phyloP scores from a whole-genome alignment of 2,113 vertebrate genomes.

The Psilopogon haemacephalus region DNA sequence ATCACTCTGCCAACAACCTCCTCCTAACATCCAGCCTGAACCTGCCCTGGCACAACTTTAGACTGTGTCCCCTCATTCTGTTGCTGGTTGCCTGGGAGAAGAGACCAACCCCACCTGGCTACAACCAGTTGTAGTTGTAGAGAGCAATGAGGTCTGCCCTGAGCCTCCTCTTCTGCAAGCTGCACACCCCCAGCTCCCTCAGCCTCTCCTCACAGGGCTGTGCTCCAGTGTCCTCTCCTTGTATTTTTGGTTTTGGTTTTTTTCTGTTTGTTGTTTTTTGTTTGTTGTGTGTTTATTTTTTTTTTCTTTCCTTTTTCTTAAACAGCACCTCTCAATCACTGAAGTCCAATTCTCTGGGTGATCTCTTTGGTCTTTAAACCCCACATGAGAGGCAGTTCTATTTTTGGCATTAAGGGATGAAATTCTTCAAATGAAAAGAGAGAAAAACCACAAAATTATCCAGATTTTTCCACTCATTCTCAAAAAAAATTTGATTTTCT shows the following conservation, averaged over 20 bases:
- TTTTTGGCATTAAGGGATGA: not conserved
- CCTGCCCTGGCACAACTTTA: too few species aligned
- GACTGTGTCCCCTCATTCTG: too few species aligned
- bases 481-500: constrained; percentile 12
- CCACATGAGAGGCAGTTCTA: not conserved
- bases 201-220: too few species aligned
- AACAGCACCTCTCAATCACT: not conserved
- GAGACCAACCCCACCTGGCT: too few species aligned
- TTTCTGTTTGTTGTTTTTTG: not conserved
- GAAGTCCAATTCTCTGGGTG: not conserved
- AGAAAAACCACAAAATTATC: not conserved
- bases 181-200: too few species aligned
- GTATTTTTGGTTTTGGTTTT: not conserved
- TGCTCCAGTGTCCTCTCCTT: not conserved
- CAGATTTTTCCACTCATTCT: constrained; percentile 24
- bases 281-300: not conserved
- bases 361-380: not conserved
- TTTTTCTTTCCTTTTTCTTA: not conserved
- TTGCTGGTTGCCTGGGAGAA: too few species aligned
- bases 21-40: too few species aligned
- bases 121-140: too few species aligned
- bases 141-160: too few species aligned
- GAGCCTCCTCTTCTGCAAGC: too few species aligned
- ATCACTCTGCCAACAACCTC: too few species aligned
- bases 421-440: not conserved